Conservation (phyloP, 2,888 invertebrate species). For the Phlogophora meticulosa region DNA sequence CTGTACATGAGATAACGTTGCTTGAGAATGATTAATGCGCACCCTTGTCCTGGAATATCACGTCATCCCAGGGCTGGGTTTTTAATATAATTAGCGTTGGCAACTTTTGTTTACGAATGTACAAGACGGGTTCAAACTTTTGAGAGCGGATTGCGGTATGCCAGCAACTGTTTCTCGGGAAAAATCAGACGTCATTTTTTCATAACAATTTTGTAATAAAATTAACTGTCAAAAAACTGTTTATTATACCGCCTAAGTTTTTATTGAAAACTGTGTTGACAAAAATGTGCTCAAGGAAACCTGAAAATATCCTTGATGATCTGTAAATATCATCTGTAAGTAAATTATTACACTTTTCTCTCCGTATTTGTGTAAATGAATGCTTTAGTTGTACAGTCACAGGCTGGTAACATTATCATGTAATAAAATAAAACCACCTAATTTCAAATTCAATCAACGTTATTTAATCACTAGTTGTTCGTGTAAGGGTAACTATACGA, state of each 20-base stretch:
- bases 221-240: not conserved
- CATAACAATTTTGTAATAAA: constrained; percentile 3
- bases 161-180: constrained; percentile 12
- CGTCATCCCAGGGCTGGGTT: constrained; percentile 79
- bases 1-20: constrained; percentile 81
- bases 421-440: not conserved
- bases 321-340: not conserved
- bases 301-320: not conserved
- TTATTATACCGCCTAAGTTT: not conserved
- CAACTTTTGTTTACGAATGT: constrained; percentile 77
- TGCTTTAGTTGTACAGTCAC: not conserved
- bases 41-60: constrained; percentile 80
- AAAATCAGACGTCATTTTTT: constrained; percentile 7
- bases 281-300: not conserved
- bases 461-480: constrained; percentile 1
- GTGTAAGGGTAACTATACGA: not conserved
- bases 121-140: constrained; percentile 62
- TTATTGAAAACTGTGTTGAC: not conserved
- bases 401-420: not conserved
- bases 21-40: constrained; percentile 85
- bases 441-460: constrained; percentile 9
- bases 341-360: not conserved
- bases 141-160: constrained; percentile 46
- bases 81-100: constrained; percentile 82
- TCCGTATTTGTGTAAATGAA: not conserved